These are phyloP conservation scores for Spongilla lacustris DNA, from an alignment of 37 sponge, comb jelly and placozoan species.

Conservation along the genomic window DNA sequence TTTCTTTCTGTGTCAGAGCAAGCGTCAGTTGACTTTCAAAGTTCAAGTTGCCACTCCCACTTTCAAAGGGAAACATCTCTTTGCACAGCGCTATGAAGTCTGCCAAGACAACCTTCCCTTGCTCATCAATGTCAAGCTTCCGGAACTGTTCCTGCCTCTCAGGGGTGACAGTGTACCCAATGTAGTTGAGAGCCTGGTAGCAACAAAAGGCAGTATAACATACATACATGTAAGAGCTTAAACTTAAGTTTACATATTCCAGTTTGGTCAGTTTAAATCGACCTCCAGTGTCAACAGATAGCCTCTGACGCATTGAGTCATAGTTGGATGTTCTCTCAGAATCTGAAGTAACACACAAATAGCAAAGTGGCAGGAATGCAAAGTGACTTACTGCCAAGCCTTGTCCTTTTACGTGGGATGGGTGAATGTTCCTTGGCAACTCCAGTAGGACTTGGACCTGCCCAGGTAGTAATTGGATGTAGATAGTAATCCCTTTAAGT, in stretches of 20 bases:
- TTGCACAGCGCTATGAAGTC: slow-evolving; percentile 63
- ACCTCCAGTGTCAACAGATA: slow-evolving; percentile 65
- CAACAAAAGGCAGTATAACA: not conserved
- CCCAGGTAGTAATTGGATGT: not conserved
- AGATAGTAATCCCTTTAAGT: not conserved
- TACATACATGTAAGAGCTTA: no score
- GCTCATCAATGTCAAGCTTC: slow-evolving; percentile 52
- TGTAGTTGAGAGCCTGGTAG: slow-evolving; percentile 68
- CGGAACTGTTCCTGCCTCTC: slow-evolving; percentile 48
- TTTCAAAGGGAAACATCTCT: slow-evolving; percentile 77
- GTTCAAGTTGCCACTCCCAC: slow-evolving; percentile 43
- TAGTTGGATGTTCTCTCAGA: not conserved
- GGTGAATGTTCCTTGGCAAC: not conserved
- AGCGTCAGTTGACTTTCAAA: slow-evolving; percentile 39
- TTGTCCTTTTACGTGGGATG: slow-evolving; percentile 21
- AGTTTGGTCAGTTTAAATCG: slow-evolving; percentile 61
- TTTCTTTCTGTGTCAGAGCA: slow-evolving; percentile 65
- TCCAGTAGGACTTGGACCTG: not conserved
- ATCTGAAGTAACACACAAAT: no score
- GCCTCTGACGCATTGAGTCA: slow-evolving; percentile 46
- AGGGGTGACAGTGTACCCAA: slow-evolving; percentile 37
- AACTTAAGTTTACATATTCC: slow-evolving; percentile 38
- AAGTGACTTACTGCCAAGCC: not conserved
- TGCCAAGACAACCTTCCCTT: slow-evolving; percentile 63
- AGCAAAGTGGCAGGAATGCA: no score